These are phyloP conservation scores for Galeruca laticollis DNA, from an alignment of 2,888 invertebrate genomes.

Conservation along the genomic window DNA sequence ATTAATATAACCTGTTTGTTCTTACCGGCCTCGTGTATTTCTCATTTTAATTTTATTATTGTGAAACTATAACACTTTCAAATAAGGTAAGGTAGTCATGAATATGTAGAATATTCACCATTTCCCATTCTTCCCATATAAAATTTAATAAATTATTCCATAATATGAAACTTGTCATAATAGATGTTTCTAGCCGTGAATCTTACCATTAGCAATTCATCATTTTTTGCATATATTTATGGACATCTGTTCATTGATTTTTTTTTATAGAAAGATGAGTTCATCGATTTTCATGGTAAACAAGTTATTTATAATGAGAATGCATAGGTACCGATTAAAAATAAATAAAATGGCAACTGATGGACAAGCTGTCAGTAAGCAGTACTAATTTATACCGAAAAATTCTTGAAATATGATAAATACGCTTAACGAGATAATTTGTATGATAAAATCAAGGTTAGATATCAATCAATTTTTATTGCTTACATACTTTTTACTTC, in stretches of 20 bases:
- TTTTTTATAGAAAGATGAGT: not conserved
- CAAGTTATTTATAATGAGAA: not conserved
- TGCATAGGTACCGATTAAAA: not conserved
- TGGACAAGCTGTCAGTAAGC: not conserved
- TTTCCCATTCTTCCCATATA: too few species aligned
- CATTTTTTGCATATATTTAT: too few species aligned
- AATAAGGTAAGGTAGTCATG: too few species aligned
- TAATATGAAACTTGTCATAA: too few species aligned
- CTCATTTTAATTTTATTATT: too few species aligned
- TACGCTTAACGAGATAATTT: not conserved
- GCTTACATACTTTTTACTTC: not conserved
- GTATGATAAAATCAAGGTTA: not conserved
- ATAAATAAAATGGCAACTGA: not conserved
- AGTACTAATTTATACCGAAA: not conserved
- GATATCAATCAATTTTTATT: not conserved
- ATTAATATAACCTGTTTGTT: too few species aligned
- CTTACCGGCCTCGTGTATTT: too few species aligned
- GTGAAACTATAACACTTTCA: too few species aligned
- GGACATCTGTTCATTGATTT: not conserved
- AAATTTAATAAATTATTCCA: too few species aligned
- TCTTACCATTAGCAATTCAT: too few species aligned
- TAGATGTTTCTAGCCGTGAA: too few species aligned
- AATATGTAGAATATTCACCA: too few species aligned
- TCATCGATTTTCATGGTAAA: not conserved
- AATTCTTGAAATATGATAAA: not conserved